Conservation (phyloP, 2,113 vertebrate species). For the Nothobranchius kuhntae region DNA sequence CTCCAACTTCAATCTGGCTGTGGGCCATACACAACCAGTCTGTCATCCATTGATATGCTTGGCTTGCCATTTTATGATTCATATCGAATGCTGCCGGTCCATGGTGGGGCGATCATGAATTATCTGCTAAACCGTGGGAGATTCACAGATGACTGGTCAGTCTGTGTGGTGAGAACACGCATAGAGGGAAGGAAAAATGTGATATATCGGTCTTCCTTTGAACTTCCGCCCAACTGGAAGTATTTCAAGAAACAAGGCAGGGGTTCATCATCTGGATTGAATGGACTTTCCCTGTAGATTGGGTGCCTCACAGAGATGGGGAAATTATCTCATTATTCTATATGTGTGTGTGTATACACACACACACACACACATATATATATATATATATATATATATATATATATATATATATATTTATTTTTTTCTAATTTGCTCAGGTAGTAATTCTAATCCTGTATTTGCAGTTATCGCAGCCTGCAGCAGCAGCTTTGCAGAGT, state of each 20-base stretch:
- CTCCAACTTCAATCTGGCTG: slow-evolving; percentile 69
- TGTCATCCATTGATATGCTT: slow-evolving; percentile 76
- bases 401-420: no score
- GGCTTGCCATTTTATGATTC: slow-evolving; percentile 74
- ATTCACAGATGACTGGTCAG: slow-evolving; percentile 74
- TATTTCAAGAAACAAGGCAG: slow-evolving; percentile 51
- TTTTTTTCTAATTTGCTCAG: slow-evolving; percentile 18
- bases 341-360: no score
- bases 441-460: slow-evolving; percentile 4
- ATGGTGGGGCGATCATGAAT: slow-evolving; percentile 67
- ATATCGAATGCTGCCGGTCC: slow-evolving; percentile 69
- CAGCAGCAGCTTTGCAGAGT: slow-evolving; percentile 11
- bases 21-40: slow-evolving; percentile 72
- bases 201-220: slow-evolving; percentile 55
- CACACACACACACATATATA: no score
- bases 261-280: slow-evolving; percentile 56
- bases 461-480: neutral
- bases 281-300: slow-evolving; percentile 42
- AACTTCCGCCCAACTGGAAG: slow-evolving; percentile 54
- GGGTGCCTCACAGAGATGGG: slow-evolving; percentile 22
- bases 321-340: slow-evolving; percentile 27
- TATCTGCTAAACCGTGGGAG: slow-evolving; percentile 72
- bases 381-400: no score
- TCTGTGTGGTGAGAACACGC: slow-evolving; percentile 65
- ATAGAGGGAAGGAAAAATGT: slow-evolving; percentile 22